phyloP scores from a whole-genome alignment of 2,113 vertebrate species.

The Gallinago media region DNA sequence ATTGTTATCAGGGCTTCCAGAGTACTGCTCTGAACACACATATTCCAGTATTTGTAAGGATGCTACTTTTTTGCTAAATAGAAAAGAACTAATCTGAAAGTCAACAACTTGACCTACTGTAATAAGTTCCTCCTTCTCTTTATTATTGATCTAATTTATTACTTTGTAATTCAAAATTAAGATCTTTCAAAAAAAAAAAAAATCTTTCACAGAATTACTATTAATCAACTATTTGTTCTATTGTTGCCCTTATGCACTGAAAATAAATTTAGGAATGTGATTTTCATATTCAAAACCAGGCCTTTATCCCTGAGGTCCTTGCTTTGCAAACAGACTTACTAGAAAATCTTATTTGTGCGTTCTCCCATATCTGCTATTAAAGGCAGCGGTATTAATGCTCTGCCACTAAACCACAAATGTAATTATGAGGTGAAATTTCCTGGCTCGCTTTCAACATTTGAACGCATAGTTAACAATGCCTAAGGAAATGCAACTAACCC shows the following conservation, averaged over 20 bases:
- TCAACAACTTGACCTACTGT: not conserved
- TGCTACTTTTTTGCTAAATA: not conserved
- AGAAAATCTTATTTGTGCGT: not conserved
- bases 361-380: not conserved
- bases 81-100: not conserved
- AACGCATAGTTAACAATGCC: constrained; percentile 32
- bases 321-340: not conserved
- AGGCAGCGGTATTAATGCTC: not conserved
- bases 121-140: not conserved
- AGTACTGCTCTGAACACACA: not conserved
- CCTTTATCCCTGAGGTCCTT: not conserved
- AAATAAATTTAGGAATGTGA: not conserved
- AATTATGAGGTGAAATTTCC: constrained; percentile 27
- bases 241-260: not conserved
- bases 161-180: not conserved
- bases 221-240: not conserved
- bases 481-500: constrained; percentile 33
- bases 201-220: not conserved
- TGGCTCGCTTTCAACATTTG: not conserved
- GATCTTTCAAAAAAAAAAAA: not conserved
- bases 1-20: not conserved
- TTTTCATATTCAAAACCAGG: not conserved
- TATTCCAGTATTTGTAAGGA: not conserved
- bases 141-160: not conserved
- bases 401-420: constrained; percentile 11